These are phyloP conservation scores for Phataginus tricuspis DNA, from an alignment of 2,797 vertebrate species.

Conservation along the genomic window DNA sequence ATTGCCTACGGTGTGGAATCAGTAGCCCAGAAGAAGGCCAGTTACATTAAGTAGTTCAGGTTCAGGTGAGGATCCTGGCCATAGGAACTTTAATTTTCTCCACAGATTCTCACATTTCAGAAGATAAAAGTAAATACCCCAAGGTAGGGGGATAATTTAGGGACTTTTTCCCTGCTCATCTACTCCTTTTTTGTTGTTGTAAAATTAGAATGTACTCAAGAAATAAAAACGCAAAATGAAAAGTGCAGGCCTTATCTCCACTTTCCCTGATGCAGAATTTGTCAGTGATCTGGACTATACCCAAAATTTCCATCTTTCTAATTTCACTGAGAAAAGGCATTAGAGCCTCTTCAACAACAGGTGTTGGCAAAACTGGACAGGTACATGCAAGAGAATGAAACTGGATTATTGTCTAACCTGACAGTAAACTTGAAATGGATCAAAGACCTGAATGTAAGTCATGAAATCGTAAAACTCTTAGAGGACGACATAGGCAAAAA, in stretches of 20 bases:
- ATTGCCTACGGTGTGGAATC: too few relatives aligned
- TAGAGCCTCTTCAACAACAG: neutral
- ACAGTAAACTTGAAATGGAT: too few relatives aligned
- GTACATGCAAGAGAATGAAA: too few relatives aligned
- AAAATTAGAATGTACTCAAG: neutral
- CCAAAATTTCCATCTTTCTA: neutral
- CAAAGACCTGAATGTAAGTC: too few relatives aligned
- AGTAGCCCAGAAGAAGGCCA: too few relatives aligned
- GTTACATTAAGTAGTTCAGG: too few relatives aligned
- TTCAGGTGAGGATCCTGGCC: too few relatives aligned
- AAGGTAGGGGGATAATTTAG: neutral
- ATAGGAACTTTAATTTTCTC: too few relatives aligned
- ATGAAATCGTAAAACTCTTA: too few relatives aligned
- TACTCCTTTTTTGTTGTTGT: neutral
- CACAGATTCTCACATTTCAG: neutral
- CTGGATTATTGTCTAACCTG: too few relatives aligned
- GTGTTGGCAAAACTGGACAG: too few relatives aligned
- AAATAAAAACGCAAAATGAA: neutral
- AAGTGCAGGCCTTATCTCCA: neutral
- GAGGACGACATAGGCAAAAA: too few relatives aligned
- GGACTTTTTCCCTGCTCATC: neutral
- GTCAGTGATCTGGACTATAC: neutral
- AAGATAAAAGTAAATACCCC: neutral
- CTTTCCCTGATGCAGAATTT: neutral
- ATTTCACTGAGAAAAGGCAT: neutral